Percentiles rank a stretch among this genome's conserved stretches.
Evolutionary conservation across 2,797 vertebrate genomes (phyloP).

Genomic region (Potorous gilbertii): DNA sequence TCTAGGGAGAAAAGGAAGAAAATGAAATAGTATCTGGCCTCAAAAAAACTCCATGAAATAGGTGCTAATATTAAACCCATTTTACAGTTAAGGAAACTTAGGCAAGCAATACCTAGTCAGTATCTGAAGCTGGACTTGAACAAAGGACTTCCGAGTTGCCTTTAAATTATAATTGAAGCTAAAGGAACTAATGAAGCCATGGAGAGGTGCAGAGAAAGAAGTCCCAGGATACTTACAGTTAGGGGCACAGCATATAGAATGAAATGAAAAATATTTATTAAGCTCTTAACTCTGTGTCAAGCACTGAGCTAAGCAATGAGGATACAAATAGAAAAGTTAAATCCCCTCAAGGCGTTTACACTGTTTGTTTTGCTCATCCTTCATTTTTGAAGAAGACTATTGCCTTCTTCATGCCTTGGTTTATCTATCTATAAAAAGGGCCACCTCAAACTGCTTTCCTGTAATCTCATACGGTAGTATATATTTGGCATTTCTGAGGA

Average conservation of each 20-base stretch:
- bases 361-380: no score
- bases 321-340: not conserved
- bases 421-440: slow-evolving; percentile 13
- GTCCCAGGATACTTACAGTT: not conserved
- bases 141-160: not conserved
- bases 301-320: not conserved
- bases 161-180: not conserved
- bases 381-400: no score
- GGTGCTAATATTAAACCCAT: no score
- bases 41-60: no score
- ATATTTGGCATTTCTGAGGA: slow-evolving; percentile 23
- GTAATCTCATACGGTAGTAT: not conserved
- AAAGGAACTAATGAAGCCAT: not conserved
- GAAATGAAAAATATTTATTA: not conserved
- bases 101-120: no score
- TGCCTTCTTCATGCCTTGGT: slow-evolving; percentile 1
- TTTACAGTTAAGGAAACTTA: no score
- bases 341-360: not conserved
- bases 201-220: not conserved
- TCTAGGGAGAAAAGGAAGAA: not conserved
- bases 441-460: not conserved
- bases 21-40: not conserved
- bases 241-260: not conserved
- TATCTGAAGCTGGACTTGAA: not conserved
- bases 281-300: not conserved